These are phyloP conservation scores for Colossoma macropomum DNA, from an alignment of 2,113 vertebrate genomes.

Conservation along the genomic window DNA sequence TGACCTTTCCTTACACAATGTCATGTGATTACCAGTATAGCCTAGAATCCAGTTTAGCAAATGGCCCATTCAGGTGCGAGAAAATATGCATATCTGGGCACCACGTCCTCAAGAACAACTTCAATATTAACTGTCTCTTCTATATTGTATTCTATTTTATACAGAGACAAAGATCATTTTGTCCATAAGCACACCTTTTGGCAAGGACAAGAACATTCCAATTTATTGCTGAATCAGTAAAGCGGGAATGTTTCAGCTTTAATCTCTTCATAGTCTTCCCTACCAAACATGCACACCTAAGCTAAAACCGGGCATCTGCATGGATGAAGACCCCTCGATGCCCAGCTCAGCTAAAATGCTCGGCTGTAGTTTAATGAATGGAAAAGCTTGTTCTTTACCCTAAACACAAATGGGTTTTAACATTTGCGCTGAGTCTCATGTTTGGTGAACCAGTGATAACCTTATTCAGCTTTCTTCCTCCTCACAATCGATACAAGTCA, in stretches of 20 bases:
- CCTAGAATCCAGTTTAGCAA: background rate
- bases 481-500: slow-evolving; percentile 59
- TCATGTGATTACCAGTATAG: background rate
- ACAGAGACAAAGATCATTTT: background rate
- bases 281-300: slow-evolving; percentile 69
- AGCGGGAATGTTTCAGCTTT: slow-evolving; percentile 53
- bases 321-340: slow-evolving; percentile 25
- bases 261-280: slow-evolving; percentile 50
- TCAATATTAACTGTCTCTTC: slow-evolving; percentile 9
- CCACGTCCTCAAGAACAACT: background rate
- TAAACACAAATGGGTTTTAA: slow-evolving; percentile 62
- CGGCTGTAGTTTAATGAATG: slow-evolving; percentile 62
- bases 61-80: background rate
- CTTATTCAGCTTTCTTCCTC: slow-evolving; percentile 50
- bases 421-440: slow-evolving; percentile 56
- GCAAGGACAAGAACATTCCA: slow-evolving; percentile 57
- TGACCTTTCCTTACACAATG: background rate
- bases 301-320: slow-evolving; percentile 69
- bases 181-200: slow-evolving; percentile 40
- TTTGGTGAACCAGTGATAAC: slow-evolving; percentile 48
- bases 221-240: slow-evolving; percentile 67
- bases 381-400: slow-evolving; percentile 60
- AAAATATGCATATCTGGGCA: background rate
- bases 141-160: background rate
- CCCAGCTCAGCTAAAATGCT: slow-evolving; percentile 69